Evolutionary conservation across 1,140 invertebrate species (phyloP), one percentile per base, ranked within the genome.

Genomic region (Cydia pomonella): DNA sequence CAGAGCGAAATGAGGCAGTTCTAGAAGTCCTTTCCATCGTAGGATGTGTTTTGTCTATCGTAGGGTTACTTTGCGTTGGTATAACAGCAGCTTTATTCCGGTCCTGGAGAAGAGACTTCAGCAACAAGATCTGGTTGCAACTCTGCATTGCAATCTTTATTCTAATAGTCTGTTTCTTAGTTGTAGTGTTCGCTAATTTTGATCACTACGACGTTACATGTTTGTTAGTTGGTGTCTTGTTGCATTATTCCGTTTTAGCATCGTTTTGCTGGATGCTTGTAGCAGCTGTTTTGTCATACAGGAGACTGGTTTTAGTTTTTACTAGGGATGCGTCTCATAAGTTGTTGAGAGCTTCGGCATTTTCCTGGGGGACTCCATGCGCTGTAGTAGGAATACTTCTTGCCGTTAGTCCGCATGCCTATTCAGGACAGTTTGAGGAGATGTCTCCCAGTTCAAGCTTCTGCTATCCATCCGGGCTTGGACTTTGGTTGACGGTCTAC

Each of bases 211-310:
- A 80, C 23, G 74, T 87, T 0, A 25, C 75, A 16, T 94, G 93
- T 77, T 88, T 94, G 83, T 71, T 91, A 23, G 66, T 89, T 21
- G 93, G 93, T 4, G 85, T 93, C 0, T 25, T 85, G 7, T 72
- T 94, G 25, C 93, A 94, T 75, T 94, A 94, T 77, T 85, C 91
- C 2, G 87, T 93, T 16, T 71, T 94, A 4, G 80, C 92, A 1
- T 93, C 93, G 0, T 94, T 94, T 80, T 92, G 90, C 75, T 94
- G 93, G 93, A 94, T 94, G 93, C 77, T 94, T 23, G 90, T 94
- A 0, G 91, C 93, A 7, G 93, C 93, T 10, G 80, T 93, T 0
- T 66, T 94, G 6, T 93, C 93, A 9, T 94, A 93, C 76, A 80
- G 91, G 62, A 79, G 93, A 73, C 77, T 93, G 16, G 93, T 94